Conservation (phyloP, 2,113 vertebrate genomes). For the Gambusia affinis region DNA sequence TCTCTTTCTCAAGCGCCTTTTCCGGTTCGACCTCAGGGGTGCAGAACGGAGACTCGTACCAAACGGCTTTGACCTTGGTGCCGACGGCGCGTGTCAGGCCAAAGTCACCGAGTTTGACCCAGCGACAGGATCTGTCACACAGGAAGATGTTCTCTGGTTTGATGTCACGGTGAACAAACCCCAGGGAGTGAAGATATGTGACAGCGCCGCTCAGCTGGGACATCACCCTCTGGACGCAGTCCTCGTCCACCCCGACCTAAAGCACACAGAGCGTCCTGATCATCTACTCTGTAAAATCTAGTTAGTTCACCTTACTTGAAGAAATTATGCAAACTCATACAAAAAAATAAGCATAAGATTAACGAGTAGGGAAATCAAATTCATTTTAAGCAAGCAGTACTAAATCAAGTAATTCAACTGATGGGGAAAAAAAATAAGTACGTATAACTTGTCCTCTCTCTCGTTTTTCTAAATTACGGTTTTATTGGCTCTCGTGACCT, state of each 20-base stretch:
- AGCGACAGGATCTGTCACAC: conserved; percentile 84
- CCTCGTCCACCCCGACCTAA: conserved; percentile 79
- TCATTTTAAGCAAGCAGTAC: too few relatives aligned
- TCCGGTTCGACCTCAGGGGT: conserved; percentile 84
- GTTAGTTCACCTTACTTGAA: too few relatives aligned
- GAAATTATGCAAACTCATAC: too few relatives aligned
- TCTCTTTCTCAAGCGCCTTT: conserved; percentile 56
- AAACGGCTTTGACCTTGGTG: conserved; percentile 76
- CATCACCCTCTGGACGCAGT: conserved; percentile 82
- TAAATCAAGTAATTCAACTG: too few relatives aligned
- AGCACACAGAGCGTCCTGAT: conserved; percentile 10
- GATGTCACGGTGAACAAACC: conserved; percentile 90
- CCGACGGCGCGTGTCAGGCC: conserved; percentile 84
- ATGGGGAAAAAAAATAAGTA: too few relatives aligned
- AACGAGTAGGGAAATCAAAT: too few relatives aligned
- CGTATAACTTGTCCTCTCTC: too few relatives aligned
- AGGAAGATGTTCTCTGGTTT: conserved; percentile 94
- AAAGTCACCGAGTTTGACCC: conserved; percentile 90
- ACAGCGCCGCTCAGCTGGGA: conserved; percentile 87
- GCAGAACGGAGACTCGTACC: conserved; percentile 85
- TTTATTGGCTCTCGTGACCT: too few relatives aligned
- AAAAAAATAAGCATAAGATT: too few relatives aligned
- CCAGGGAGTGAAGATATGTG: conserved; percentile 87
- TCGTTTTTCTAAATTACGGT: too few relatives aligned
- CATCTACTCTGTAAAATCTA: too few relatives aligned